Conservation (phyloP, 92 coral and sea anemone species). For the Bergia sp. region DNA sequence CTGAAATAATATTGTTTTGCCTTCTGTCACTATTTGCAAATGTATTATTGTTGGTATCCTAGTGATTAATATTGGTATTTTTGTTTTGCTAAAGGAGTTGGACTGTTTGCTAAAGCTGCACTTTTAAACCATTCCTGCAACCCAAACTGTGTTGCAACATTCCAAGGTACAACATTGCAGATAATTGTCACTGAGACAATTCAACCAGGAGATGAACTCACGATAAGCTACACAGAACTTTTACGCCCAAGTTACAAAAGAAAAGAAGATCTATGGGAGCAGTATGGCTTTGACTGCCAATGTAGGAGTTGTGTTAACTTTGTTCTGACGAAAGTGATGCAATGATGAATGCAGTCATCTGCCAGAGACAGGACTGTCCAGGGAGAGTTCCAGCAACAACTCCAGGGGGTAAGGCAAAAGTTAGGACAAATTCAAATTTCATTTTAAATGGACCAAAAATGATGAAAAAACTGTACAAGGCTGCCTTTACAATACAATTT, state of each 20-base stretch:
- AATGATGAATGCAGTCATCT: constrained; percentile 68
- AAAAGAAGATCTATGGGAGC: constrained; percentile 69
- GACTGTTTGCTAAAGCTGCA: constrained; percentile 68
- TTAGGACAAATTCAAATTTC: too few relatives aligned
- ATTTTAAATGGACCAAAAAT: too few relatives aligned
- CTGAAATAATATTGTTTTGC: too few relatives aligned
- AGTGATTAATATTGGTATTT: background rate
- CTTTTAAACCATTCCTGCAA: constrained; percentile 89
- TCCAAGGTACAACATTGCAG: constrained; percentile 65
- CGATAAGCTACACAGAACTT: constrained; percentile 91
- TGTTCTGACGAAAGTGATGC: constrained; percentile 62
- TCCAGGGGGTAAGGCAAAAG: constrained; percentile 20
- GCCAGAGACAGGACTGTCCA: constrained; percentile 63
- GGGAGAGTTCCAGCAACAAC: constrained; percentile 56
- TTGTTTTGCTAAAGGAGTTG: constrained; percentile 71
- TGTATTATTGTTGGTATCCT: background rate
- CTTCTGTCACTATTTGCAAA: too few relatives aligned
- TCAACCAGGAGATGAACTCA: constrained; percentile 77
- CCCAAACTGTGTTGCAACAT: constrained; percentile 91
- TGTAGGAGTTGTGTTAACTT: constrained; percentile 73
- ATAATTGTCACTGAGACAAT: constrained; percentile 67
- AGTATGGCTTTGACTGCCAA: constrained; percentile 82
- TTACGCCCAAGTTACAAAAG: constrained; percentile 77
- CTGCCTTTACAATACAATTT: too few relatives aligned
- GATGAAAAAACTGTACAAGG: too few relatives aligned